Evolutionary conservation across 2,797 vertebrate genomes (phyloP).

Genomic region (Alca torda): DNA sequence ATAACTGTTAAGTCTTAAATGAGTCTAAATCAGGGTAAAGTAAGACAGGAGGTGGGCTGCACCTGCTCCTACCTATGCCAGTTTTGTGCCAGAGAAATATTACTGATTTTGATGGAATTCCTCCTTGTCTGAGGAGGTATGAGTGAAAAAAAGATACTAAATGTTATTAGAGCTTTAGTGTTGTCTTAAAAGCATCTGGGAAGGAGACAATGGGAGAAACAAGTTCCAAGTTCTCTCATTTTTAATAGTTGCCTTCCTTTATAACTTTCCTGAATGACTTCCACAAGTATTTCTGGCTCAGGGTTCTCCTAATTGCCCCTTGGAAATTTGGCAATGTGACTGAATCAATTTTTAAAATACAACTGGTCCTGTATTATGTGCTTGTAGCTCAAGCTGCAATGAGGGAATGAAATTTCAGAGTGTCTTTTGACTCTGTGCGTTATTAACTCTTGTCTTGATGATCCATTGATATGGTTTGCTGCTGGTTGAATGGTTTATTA

Average conservation of each 20-base stretch:
- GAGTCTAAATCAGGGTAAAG: neutral
- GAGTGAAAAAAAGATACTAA: neutral
- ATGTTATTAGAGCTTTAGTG: neutral
- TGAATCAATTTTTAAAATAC: neutral
- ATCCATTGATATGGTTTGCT: neutral
- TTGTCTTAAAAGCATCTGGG: neutral
- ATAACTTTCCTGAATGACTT: neutral
- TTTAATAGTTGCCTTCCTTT: neutral
- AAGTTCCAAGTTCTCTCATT: neutral
- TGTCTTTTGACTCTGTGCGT: neutral
- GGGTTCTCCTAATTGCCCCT: neutral
- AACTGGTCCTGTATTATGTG: neutral
- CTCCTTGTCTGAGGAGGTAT: neutral
- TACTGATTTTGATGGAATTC: neutral
- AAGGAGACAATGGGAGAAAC: neutral
- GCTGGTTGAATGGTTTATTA: neutral
- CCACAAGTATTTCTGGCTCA: neutral
- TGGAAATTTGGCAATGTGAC: accelerated
- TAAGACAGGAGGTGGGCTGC: neutral
- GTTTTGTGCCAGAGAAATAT: neutral
- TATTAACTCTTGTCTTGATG: neutral
- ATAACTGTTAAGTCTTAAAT: neutral
- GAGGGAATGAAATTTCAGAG: neutral
- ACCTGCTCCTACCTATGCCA: neutral
- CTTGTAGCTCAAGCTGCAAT: neutral